Base-by-base conservation (phyloP, 2,113 vertebrate species). In the Nesoenas mayeri region DNA sequence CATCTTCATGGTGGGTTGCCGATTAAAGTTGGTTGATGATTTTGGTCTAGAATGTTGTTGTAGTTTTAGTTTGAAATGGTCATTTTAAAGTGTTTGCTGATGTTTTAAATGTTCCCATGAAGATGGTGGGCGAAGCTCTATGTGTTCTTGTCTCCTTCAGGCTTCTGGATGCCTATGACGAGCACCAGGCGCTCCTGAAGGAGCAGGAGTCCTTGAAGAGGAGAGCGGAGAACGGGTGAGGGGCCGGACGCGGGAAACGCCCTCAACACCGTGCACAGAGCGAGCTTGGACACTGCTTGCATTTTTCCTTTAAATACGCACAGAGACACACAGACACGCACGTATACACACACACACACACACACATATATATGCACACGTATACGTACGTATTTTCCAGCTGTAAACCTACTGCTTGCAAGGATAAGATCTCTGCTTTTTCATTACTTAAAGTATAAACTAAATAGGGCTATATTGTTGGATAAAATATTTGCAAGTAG, bases 221-320 rank as follows among this genome's bases (percentile, higher is more conserved):
- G 95, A 99, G 99, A 95, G 98, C 99, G 1, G 99, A 99, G 97
- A 99, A 99, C 50, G 99, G 99, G 97, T 99, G 98, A 85, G 98
- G 3, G 44, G 12, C 42, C 13, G 40, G 40, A 14, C 40, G 13
- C 13, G 13, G 22, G 34, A 58, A 50, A 26, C 2, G 48, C 62
- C 66, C 66, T 22, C 3, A 20, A 29, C 32, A 17, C 1, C 24
- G 13, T 11, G 12, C 22, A 3, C 50, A 53, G 71, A 44, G 25
- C n/a, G n/a, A 8, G 7, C 65, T 21, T 2, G 0, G 48, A 12
- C 40, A 3, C 50, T 74, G 4, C 10, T 21, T 7, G 10, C 4
- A 9, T 8, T 60, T 5, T 9, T 25, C 21, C 7, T 31, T 28
- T 40, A 12, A 38, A 38, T 38, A 38, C 11, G 10, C 38, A 38